These are phyloP conservation scores for Xenopus petersii DNA, from an alignment of 2,797 vertebrate species.

Conservation along the genomic window DNA sequence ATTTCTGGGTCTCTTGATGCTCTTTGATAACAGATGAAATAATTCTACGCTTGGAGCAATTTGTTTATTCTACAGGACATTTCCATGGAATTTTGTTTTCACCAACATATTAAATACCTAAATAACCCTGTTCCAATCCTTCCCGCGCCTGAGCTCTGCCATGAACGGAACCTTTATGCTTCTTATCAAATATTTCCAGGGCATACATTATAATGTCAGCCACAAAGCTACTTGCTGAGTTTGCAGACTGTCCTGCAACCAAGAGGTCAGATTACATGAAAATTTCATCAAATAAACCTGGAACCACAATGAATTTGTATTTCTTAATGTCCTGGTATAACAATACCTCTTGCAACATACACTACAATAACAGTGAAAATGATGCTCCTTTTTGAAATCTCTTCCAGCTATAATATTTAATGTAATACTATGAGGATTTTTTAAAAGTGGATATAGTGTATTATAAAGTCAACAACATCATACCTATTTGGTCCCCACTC, in stretches of 20 bases:
- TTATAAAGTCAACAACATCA: not conserved
- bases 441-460: not conserved
- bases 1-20: conserved; percentile 10
- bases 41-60: conserved; percentile 11
- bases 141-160: conserved; percentile 1
- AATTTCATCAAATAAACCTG: conserved; percentile 41
- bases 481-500: not conserved
- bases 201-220: conserved; percentile 39
- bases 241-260: conserved; percentile 34
- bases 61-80: conserved; percentile 22
- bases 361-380: conserved; percentile 16
- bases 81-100: conserved; percentile 16
- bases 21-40: conserved; percentile 19
- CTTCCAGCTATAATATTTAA: conserved; percentile 19
- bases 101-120: conserved; percentile 23
- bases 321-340: conserved; percentile 26
- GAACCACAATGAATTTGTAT: conserved; percentile 39
- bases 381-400: conserved; percentile 14
- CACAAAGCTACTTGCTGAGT: conserved; percentile 45
- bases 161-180: conserved; percentile 17
- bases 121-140: conserved; percentile 29
- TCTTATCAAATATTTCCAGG: conserved; percentile 29
- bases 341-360: conserved; percentile 31
- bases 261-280: conserved; percentile 37
- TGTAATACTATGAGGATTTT: conserved; percentile 2